Evolutionary conservation across 2,797 vertebrate species (phyloP), one percentile per base, ranked within the genome.

Genomic region (Hafferia zeledoni): DNA sequence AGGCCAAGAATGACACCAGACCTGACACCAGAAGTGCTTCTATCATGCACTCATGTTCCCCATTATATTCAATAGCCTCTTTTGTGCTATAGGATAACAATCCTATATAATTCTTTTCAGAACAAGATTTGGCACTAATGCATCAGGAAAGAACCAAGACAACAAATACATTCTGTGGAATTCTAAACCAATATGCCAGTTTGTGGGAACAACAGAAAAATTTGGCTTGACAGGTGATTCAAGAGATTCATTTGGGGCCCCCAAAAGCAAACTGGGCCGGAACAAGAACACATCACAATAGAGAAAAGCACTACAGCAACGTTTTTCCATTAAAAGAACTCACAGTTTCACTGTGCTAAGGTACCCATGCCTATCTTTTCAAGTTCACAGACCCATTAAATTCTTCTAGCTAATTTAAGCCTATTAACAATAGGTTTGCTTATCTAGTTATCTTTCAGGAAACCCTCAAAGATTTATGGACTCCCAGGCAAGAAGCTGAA

Each of bases 401-500:
- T 69, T 76, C 17, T 79, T 57, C 79, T 27, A n/a, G 47, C 39
- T 90, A 71, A 94, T 64, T 84, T 44, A 94, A 81, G 63, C 64
- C 53, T 75, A 44, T 47, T 50, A 72, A 87, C 59, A 83, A 74
- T 35, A 86, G 33, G 19, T 56, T 93, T 79, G 41, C 17, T 65
- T 87, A 87, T 89, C 67, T 83, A 69, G 14, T 87, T 57, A 43
- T 72, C 83, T 88, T 74, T 63, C 64, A 90, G 90, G 90, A 94
- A 95, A 74, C 64, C 5, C 63, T 88, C 85, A 69, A 91, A 90
- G 79, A 83, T 72, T 93, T 90, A 90, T 18, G 27, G 68, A 57
- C n/a, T 80, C 47, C 25, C 10, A 86, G 44, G 28, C 49, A 86
- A 89, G 50, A 80, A 86, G 70, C 25, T 90, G 65, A 74, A 91